These are phyloP conservation scores for Xenopus laevis DNA, from an alignment of 2,113 vertebrate species.

Conservation along the genomic window DNA sequence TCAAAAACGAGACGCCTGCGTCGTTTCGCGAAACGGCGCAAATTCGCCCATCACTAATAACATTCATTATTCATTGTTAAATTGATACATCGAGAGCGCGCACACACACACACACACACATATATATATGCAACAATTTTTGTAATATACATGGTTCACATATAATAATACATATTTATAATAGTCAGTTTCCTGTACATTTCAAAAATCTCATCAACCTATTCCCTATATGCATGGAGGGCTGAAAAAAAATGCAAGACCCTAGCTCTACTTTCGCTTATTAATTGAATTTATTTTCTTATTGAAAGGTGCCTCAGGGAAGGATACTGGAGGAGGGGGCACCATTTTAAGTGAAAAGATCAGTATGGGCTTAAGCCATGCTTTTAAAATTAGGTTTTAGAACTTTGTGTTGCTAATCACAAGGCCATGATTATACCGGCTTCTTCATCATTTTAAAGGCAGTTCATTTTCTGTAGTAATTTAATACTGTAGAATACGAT, in stretches of 20 bases:
- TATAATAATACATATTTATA: too few relatives aligned
- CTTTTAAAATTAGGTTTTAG: constrained; percentile 18
- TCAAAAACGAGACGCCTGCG: too few relatives aligned
- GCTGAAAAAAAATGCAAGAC: constrained; percentile 3
- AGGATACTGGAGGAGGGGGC: constrained; percentile 1
- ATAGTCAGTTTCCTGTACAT: neutral
- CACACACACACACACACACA: too few relatives aligned
- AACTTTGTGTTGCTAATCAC: constrained; percentile 20
- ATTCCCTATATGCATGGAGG: neutral
- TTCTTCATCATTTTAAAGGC: constrained; percentile 8
- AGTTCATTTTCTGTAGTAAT: constrained; percentile 1
- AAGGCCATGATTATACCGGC: constrained; percentile 2
- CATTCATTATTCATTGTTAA: too few relatives aligned
- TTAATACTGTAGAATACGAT: constrained; percentile 4
- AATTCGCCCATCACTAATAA: too few relatives aligned
- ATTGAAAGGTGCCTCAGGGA: constrained; percentile 9
- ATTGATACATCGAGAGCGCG: too few relatives aligned
- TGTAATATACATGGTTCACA: too few relatives aligned
- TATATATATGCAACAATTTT: too few relatives aligned
- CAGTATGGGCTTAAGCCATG: neutral
- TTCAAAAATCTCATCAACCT: constrained; percentile 1
- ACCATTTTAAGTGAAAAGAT: constrained; percentile 7
- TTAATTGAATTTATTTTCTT: constrained; percentile 36
- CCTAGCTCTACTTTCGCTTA: constrained; percentile 8
- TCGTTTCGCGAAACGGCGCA: too few relatives aligned